phyloP scores from a whole-genome alignment of 2,113 vertebrate genomes.

The Pristiophorus japonicus region DNA sequence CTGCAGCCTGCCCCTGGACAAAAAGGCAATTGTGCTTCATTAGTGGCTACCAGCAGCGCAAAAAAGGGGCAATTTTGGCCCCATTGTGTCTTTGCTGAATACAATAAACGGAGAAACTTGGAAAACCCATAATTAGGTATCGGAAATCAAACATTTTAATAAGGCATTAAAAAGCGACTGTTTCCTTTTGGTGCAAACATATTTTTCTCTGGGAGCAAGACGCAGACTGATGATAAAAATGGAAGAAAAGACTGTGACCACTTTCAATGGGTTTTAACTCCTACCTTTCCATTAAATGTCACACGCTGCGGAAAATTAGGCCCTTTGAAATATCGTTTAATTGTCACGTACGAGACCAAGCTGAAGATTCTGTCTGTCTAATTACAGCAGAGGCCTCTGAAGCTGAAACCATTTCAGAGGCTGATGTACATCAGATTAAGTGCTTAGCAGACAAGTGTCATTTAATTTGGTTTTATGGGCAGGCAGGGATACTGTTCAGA shows the following conservation, averaged over 20 bases:
- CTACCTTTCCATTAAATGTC: not conserved
- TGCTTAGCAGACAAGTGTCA: not conserved
- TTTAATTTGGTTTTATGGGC: not conserved
- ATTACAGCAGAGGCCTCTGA: not conserved
- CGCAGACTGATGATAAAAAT: not conserved
- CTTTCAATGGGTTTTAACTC: not conserved
- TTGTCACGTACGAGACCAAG: not conserved
- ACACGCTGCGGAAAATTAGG: not conserved
- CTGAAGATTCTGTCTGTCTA: not conserved
- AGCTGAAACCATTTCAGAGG: slow-evolving; percentile 15
- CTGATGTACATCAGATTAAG: not conserved
- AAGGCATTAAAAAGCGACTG: not conserved
- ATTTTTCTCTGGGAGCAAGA: not conserved
- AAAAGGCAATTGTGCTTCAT: no score
- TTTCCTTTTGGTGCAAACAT: not conserved
- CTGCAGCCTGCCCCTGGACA: no score
- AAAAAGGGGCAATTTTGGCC: no score
- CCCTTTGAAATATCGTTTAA: not conserved
- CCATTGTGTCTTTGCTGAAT: not conserved
- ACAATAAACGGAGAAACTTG: not conserved
- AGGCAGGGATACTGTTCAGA: not conserved
- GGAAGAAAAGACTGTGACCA: not conserved
- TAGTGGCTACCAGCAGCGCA: no score
- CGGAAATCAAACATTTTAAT: not conserved
- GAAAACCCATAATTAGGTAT: not conserved